These are phyloP conservation scores for Periplaneta americana DNA, from an alignment of 1,140 invertebrate genomes.

Conservation along the genomic window DNA sequence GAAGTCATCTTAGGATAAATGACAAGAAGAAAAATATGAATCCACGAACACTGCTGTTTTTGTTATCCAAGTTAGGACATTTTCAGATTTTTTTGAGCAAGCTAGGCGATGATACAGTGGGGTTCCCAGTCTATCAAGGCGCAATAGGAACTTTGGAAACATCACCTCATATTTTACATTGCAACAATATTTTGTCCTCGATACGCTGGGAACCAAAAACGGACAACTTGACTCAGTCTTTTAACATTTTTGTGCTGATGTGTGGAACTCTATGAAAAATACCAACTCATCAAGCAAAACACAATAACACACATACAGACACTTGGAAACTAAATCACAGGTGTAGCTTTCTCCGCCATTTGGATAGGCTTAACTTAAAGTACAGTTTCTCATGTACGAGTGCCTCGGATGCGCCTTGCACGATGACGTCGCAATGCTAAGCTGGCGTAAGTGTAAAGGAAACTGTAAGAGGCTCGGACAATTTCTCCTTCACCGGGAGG, in stretches of 20 bases:
- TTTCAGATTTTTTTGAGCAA: constrained; percentile 11
- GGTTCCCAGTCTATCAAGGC: constrained; percentile 8
- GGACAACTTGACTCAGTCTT: constrained; percentile 15
- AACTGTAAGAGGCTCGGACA: constrained; percentile 73
- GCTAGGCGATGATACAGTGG: constrained; percentile 7
- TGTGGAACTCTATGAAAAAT: constrained; percentile 7
- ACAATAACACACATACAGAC: constrained; percentile 12
- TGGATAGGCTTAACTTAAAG: neutral
- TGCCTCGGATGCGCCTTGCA: neutral
- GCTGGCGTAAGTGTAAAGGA: constrained; percentile 89
- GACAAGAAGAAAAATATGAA: neutral
- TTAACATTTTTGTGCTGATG: constrained; percentile 10
- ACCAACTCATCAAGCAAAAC: constrained; percentile 10
- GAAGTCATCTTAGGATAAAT: constrained; percentile 8
- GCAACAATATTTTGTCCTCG: constrained; percentile 8
- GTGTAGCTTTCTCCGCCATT: constrained; percentile 10
- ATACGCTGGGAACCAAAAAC: constrained; percentile 15
- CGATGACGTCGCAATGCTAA: constrained; percentile 37
- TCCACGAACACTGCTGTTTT: constrained; percentile 1
- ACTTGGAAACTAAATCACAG: constrained; percentile 14
- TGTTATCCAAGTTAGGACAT: constrained; percentile 1
- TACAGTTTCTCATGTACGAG: neutral
- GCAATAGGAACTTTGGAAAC: constrained; percentile 18
- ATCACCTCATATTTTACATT: constrained; percentile 13
- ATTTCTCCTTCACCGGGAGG: constrained; percentile 80